Percentiles rank a stretch among this genome's conserved stretches.
Evolutionary conservation across 2,797 vertebrate species (phyloP).

Genomic region (Eulemur mongoz): DNA sequence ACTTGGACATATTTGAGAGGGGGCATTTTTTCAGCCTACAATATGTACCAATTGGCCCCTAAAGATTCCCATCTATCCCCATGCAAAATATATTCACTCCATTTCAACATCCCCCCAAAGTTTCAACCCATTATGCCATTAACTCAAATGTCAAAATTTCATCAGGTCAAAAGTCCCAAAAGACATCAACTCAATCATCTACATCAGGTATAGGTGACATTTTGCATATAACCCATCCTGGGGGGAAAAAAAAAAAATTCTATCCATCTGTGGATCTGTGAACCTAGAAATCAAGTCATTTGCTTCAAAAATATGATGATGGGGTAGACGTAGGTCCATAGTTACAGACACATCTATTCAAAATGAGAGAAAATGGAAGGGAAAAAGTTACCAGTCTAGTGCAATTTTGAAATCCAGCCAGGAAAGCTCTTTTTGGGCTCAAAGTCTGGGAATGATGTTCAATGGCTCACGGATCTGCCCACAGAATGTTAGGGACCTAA

Average conservation of each 20-base stretch:
- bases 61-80: too few relatives aligned
- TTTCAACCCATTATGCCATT: neutral
- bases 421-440: neutral
- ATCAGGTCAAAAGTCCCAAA: neutral
- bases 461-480: fast-evolving
- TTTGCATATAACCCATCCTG: neutral
- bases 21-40: too few relatives aligned
- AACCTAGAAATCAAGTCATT: neutral
- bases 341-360: neutral
- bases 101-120: neutral
- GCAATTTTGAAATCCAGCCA: neutral
- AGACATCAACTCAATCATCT: neutral
- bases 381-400: neutral
- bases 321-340: neutral
- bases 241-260: neutral
- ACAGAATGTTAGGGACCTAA: neutral
- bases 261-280: neutral
- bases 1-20: neutral
- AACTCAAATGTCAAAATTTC: neutral
- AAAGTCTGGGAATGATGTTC: neutral
- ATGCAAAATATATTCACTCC: neutral
- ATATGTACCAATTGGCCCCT: too few relatives aligned
- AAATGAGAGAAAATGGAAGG: neutral
- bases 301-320: neutral
- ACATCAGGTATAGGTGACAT: neutral